Evolutionary conservation across 2,113 vertebrate genomes (phyloP).

Genomic region (Heterocephalus glaber): DNA sequence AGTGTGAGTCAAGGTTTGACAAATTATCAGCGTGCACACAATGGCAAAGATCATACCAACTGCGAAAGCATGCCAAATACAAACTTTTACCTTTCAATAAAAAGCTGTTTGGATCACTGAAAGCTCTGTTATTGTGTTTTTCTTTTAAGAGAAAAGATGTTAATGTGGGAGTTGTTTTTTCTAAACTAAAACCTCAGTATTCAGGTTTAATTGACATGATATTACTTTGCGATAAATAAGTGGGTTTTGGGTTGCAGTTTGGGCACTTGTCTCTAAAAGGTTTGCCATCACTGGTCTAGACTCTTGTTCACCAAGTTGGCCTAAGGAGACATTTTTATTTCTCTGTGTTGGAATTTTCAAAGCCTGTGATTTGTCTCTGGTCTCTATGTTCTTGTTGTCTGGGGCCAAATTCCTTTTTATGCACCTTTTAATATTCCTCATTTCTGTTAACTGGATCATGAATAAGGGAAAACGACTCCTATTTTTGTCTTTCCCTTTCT

Average conservation of each 20-base stretch:
- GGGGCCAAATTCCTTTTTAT: neutral
- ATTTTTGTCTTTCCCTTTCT: neutral
- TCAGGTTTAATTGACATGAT: neutral
- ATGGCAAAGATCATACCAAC: neutral
- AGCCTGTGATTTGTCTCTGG: neutral
- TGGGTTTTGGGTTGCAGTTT: neutral
- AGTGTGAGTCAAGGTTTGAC: neutral
- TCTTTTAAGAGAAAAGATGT: neutral
- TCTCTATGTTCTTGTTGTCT: neutral
- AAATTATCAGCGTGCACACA: too few relatives aligned
- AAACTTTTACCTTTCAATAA: neutral
- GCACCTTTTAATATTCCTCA: neutral
- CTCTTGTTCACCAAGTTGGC: neutral
- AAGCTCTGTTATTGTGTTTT: neutral
- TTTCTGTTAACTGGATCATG: neutral
- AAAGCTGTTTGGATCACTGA: neutral
- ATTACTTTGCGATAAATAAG: neutral
- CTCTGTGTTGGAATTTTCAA: neutral
- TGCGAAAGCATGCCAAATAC: accelerated
- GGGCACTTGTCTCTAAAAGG: neutral
- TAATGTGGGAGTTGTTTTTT: neutral
- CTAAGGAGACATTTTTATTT: neutral
- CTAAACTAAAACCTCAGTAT: neutral
- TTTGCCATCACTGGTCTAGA: too few relatives aligned
- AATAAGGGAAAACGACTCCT: neutral